Base-by-base conservation (phyloP, 2,888 invertebrate genomes). In the Teleiodes luculella region DNA sequence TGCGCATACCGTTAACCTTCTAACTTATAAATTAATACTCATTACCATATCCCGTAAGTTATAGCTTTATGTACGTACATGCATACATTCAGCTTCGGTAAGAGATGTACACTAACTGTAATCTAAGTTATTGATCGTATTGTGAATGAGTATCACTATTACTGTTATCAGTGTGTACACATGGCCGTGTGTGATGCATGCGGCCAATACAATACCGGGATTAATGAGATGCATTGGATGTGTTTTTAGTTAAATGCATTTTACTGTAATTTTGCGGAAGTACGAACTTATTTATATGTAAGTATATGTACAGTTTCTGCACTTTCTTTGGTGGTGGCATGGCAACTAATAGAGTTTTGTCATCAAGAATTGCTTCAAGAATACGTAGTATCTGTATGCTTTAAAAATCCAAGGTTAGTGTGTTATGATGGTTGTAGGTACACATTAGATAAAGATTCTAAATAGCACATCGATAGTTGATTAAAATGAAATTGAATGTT, bases 191-290 rank as follows among this genome's bases (percentile, higher is more conserved):
- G 6, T 24, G 24, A 24, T 24, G 24, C 24, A 24, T 24, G 24
- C 71, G 76, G 39, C 77, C 80, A 82, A 83, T 86, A 86, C 86
- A 87, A 86, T 86, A 80, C 82, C 78, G 81, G 85, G 86, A 88
- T 87, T 88, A 86, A 88, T 87, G 85, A 84, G 81, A 83, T 79
- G 80, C 83, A 80, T 80, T 75, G 72, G 63, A 51, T 43, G 45
- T 20, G 35, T 46, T 18, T 24, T 48, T 45, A 11, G 14, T 18
- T 28, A 6, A 20, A 18, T n/a, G 36, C 8, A 24, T 24, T 24
- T 24, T 6, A 4, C 6, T n/a, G n/a, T n/a, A n/a, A n/a, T n/a
- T n/a, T n/a, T n/a, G n/a, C n/a, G n/a, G n/a, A n/a, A n/a, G n/a
- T n/a, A n/a, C n/a, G n/a, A n/a, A n/a, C n/a, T n/a, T n/a, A n/a